phyloP scores from a whole-genome alignment of 1,140 invertebrate species.

The Neuroterus valhalla region DNA sequence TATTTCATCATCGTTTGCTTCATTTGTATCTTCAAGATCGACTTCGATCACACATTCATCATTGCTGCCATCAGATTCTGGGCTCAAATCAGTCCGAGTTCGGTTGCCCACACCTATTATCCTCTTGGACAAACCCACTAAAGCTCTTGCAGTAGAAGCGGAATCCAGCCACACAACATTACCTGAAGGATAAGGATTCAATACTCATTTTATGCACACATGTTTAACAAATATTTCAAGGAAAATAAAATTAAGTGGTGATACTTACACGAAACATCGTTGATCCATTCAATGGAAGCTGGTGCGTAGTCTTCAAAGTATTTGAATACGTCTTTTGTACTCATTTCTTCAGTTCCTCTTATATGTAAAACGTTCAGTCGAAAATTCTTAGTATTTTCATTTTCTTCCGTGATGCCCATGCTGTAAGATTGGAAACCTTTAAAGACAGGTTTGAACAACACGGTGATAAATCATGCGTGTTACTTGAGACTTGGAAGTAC shows the following conservation, averaged over 20 bases:
- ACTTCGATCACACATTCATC: conserved; percentile 51
- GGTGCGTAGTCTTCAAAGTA: conserved; percentile 87
- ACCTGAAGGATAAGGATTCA: conserved; percentile 69
- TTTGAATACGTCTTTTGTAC: conserved; percentile 84
- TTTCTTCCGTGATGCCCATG: conserved; percentile 79
- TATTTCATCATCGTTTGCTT: conserved; percentile 50
- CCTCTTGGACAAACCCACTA: conserved; percentile 78
- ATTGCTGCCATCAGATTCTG: conserved; percentile 41
- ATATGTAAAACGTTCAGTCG: conserved; percentile 85
- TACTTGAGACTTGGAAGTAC: conserved; percentile 19
- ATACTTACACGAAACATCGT: conserved; percentile 83
- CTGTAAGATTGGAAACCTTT: conserved; percentile 65
- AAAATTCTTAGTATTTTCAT: conserved; percentile 77
- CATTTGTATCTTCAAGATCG: conserved; percentile 42
- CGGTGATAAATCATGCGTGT: not conserved
- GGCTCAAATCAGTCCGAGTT: conserved; percentile 30
- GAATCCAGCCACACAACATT: conserved; percentile 87
- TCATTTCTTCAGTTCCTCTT: conserved; percentile 84
- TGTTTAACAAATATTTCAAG: conserved; percentile 24
- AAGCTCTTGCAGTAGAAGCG: conserved; percentile 81
- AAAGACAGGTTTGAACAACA: conserved; percentile 31
- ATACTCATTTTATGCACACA: no score
- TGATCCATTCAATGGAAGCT: conserved; percentile 86
- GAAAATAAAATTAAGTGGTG: not conserved
- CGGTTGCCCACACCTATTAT: conserved; percentile 71